Evolutionary conservation across 2,797 vertebrate genomes (phyloP), one percentile per base, ranked within the genome.

Genomic region (Ptychadena robeensis): DNA sequence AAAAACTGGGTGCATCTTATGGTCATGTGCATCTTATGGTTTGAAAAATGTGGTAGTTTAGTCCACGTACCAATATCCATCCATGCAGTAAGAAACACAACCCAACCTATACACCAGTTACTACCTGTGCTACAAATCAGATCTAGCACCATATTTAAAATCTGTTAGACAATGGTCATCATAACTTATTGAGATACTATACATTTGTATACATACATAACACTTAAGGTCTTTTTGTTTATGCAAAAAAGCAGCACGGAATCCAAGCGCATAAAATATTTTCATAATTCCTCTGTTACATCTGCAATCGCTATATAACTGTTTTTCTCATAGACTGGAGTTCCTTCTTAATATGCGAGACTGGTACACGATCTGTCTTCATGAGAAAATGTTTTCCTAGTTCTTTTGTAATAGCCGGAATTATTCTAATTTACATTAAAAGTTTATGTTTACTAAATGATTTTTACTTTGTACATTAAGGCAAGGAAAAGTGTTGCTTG

Each of bases 381-480:
- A 27, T 53, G 64, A 63, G 70, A 70, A 57, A 18, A 73, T 48
- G 66, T 30, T 57, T 71, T 71, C 28, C 27, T 32, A n/a, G 65
- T 68, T 37, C 66, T 77, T 83, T 82, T 87, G 83, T 85, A 88
- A 88, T 84, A 68, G 74, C 85, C 71, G 35, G 10, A 22, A 79
- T 88, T 86, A 78, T 31, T 70, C 80, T 35, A n/a, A 2, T 85
- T 88, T 83, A 70, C 35, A 61, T 85, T 88, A 2, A 1, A 82
- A 61, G 73, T 86, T 68, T 66, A 85, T 79, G 73, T 82, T 78
- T 14, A 61, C 69, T 81, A 73, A 82, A 88, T 79, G 82, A 81
- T 81, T 80, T n/a, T 82, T 86, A 63, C 22, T 72, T 87, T 85
- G 82, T 74, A 79, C 69, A 83, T 76, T 79, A 87, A 86, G 86